A percentile compares a stretch with the other conserved stretches of the same genome.
Evolutionary conservation across 2,797 vertebrate species (phyloP).

Genomic region (Enteromius treurensis): DNA sequence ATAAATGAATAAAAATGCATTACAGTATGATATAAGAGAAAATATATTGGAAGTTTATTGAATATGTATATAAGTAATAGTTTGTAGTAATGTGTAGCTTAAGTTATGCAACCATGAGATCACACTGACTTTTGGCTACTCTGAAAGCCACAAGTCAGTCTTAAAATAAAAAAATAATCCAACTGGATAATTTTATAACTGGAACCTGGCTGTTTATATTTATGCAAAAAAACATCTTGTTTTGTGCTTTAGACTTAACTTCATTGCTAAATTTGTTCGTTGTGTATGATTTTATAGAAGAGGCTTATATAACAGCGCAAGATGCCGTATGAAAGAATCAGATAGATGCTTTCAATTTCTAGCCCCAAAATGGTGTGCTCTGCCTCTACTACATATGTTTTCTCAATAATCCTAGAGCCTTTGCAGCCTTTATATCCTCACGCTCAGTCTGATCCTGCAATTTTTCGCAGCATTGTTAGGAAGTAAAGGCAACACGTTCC

Average conservation of each 20-base stretch:
- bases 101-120: neutral
- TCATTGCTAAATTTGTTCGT: neutral
- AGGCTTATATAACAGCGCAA: neutral
- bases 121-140: neutral
- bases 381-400: neutral
- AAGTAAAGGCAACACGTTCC: constrained; percentile 6
- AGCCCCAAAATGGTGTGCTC: neutral
- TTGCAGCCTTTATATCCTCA: neutral
- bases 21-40: no score
- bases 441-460: neutral
- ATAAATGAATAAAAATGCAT: no score
- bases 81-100: neutral
- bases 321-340: neutral
- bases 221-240: neutral
- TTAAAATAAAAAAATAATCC: neutral
- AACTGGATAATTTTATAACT: neutral
- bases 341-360: neutral
- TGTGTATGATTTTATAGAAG: neutral
- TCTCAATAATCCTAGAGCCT: neutral
- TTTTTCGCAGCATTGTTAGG: constrained; percentile 20
- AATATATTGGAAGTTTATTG: no score
- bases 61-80: no score
- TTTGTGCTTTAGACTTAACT: neutral
- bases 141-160: neutral
- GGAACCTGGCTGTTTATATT: neutral